These are phyloP conservation scores for Sinelater perroti DNA, from an alignment of 2,888 invertebrate genomes.

Conservation along the genomic window DNA sequence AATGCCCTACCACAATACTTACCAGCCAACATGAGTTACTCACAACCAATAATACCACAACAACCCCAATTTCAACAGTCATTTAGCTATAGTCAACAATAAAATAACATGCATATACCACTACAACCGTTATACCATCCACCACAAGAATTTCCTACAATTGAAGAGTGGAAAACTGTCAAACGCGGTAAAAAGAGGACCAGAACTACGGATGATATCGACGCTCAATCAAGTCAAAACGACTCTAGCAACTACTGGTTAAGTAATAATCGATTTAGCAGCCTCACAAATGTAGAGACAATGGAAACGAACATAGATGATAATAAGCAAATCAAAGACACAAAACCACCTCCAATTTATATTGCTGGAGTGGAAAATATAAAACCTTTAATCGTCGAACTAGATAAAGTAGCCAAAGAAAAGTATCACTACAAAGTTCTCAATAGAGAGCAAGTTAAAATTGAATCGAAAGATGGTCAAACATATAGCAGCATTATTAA, in stretches of 20 bases:
- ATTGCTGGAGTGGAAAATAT: conserved; percentile 22
- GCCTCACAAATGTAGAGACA: conserved; percentile 5
- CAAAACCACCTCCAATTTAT: conserved; percentile 4
- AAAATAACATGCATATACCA: no score
- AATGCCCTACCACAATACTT: no score
- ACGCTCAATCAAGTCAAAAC: conserved; percentile 4
- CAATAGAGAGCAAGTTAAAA: conserved; percentile 13
- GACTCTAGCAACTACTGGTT: conserved; percentile 17
- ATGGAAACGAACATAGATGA: conserved; percentile 14
- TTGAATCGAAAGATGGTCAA: conserved; percentile 17
- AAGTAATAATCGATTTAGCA: conserved; percentile 14
- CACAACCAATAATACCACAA: no score
- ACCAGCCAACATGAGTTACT: no score
- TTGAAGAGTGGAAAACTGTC: conserved; percentile 7
- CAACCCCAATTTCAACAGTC: no score
- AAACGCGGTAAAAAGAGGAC: conserved; percentile 5
- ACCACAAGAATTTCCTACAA: conserved; percentile 12
- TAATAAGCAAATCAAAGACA: neutral
- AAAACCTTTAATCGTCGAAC: conserved; percentile 16
- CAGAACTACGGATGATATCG: conserved; percentile 11
- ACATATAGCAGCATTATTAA: conserved; percentile 14
- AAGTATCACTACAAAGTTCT: conserved; percentile 1
- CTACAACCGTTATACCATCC: conserved; percentile 10
- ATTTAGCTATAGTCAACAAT: no score
- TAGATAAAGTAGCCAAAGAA: conserved; percentile 1